Base-by-base conservation (phyloP, 2,113 vertebrate genomes). In the Lepisosteus osseus region DNA sequence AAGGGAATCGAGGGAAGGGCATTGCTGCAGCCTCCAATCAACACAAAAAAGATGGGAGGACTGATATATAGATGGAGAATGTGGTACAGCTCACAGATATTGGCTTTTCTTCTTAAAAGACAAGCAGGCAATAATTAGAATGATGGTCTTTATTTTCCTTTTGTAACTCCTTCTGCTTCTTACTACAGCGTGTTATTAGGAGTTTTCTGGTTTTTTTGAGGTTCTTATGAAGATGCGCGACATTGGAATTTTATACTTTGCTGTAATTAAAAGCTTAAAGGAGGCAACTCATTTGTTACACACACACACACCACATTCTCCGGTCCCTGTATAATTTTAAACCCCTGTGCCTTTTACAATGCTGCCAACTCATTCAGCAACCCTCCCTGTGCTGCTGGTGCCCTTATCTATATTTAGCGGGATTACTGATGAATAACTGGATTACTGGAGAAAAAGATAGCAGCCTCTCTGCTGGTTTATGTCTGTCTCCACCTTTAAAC, bases 341-440 rank as follows among this genome's bases (percentile, higher is more conserved):
- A 9, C 55, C 40, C 7, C 40, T 47, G 7, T 61, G 41, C 42
- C 62, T 72, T 68, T 73, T 75, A 40, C 43, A 17, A 47, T 12
- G 40, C 6, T 70, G 54, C 57, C 54, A 59, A 41, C 13, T 7
- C 55, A 17, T 55, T 8, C 40, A 12, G 40, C 4, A 7, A 12
- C 43, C 68, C 68, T 62, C 66, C 54, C 67, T 29, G 13, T 59
- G 0, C 40, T 81, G 62, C 61, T 77, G 41, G n/a, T 76, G 0
- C 0, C 64, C 43, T 74, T 81, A 68, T 64, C 72, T 80, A 8
- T 59, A 69, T 76, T 70, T 74, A 65, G 63, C 79, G 73, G 76
- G 62, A 68, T 40, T 70, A 45, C 51, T 70, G 59, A 74, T 43
- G 45, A 78, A 68, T 72, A 74, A 29, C 29, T 29, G 76, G 62